Evolutionary conservation across 2,888 invertebrate genomes (phyloP), one percentile per base, ranked within the genome.

Genomic region (Ichneumoninae sp.): DNA sequence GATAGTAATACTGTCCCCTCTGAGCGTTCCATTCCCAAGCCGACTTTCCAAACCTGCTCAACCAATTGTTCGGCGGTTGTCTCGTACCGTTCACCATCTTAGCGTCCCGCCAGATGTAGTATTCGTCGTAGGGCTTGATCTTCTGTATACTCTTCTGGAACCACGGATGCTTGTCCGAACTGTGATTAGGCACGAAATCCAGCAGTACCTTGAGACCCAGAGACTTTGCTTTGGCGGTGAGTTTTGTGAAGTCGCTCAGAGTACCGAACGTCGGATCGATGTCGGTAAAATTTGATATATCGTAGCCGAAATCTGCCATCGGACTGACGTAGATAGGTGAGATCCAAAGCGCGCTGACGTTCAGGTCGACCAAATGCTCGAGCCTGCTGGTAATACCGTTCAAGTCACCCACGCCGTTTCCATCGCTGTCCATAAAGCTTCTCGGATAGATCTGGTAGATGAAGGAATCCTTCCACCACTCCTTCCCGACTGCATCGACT

Each of bases 361-460:
- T 96, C 0, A 96, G 92, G 6, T 95, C 95, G 1, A 93, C 93
- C 3, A 97, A 91, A 88, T 96, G 95, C 3, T 95, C 94, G 7
- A 95, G 91, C 85, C 92, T 93, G 44, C 91, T 91, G 2, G 92
- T 91, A 10, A 94, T 94, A 1, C 94, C 94, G 10, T 90, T 89
- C 22, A 92, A 75, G 50, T 92, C 92, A 0, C 92, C 92, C 6
- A 92, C 88, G 8, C 89, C 89, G 33, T 93, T 97, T 0, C 96
- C 96, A 92, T 97, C 95, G 10, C 96, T 96, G 93, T 98, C 98
- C 92, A 96, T 96, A 94, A 98, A 98, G 0, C 98, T 97, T 70
- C 97, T 94, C 0, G 97, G 97, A 92, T 97, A 97, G 66, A 98
- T 96, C 94, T 98, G 97, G 94, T 98, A 98, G 78, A 98, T 95